Percentiles rank a stretch among this genome's conserved stretches.
Evolutionary conservation across 2,888 invertebrate species (phyloP).

Genomic region (Prosapia bicincta): DNA sequence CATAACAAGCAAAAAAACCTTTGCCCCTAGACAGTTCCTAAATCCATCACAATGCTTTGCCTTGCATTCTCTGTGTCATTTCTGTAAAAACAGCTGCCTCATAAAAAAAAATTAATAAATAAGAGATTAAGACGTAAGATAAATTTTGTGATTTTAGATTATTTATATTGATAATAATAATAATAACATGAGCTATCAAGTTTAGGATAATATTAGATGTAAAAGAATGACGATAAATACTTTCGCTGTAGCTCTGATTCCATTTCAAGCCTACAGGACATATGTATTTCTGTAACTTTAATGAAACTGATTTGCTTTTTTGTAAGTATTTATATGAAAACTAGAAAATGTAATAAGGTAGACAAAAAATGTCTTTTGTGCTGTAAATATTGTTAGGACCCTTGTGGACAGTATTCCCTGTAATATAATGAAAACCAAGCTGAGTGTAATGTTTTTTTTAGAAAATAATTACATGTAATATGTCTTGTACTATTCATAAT

Average conservation of each 20-base stretch:
- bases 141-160: slow-evolving; percentile 26
- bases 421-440: slow-evolving; percentile 8
- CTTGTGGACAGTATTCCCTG: background rate
- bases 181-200: slow-evolving; percentile 21
- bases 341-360: slow-evolving; percentile 16
- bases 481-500: slow-evolving; percentile 4
- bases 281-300: background rate
- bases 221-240: slow-evolving; percentile 20
- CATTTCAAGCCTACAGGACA: slow-evolving; percentile 24
- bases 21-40: background rate
- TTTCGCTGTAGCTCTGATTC: slow-evolving; percentile 14
- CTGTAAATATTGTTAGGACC: slow-evolving; percentile 12
- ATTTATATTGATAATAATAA: slow-evolving; percentile 26
- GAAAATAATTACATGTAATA: slow-evolving; percentile 8
- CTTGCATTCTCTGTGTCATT: slow-evolving; percentile 8
- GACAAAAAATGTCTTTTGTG: slow-evolving; percentile 3
- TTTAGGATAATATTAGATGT: slow-evolving; percentile 26
- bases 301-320: slow-evolving; percentile 24
- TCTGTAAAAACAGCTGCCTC: slow-evolving; percentile 17
- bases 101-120: slow-evolving; percentile 14
- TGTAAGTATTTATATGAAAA: slow-evolving; percentile 22
- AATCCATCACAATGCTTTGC: background rate
- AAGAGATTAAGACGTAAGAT: slow-evolving; percentile 22
- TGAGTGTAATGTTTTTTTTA: slow-evolving; percentile 20
- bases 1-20: background rate